Conservation (phyloP, 1,140 invertebrate genomes). For the Anoplophora glabripennis region DNA sequence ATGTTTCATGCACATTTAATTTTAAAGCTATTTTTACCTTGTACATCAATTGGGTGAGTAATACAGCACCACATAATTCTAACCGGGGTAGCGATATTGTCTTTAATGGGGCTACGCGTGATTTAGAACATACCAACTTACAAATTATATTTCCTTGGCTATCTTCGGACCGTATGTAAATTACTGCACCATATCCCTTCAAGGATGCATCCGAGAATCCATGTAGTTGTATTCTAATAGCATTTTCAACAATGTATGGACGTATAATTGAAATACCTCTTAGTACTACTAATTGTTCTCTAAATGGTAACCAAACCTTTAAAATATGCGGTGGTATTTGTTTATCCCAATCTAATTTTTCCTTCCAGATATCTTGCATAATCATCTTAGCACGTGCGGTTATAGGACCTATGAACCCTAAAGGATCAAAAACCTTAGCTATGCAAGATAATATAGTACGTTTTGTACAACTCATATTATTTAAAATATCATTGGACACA, state of each 20-base stretch:
- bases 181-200: background rate
- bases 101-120: conserved; percentile 34
- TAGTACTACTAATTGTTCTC: background rate
- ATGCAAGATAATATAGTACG: background rate
- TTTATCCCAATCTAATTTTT: background rate
- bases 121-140: conserved; percentile 47
- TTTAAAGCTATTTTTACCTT: background rate
- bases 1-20: background rate
- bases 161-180: conserved; percentile 29
- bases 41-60: conserved; percentile 18
- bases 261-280: background rate
- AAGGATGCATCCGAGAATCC: background rate
- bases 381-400: background rate
- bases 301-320: background rate
- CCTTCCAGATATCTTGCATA: background rate
- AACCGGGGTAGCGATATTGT: conserved; percentile 27
- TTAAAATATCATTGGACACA: too few species aligned
- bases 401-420: background rate
- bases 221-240: background rate
- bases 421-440: background rate
- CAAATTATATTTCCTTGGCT: conserved; percentile 31
- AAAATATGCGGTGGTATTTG: conserved; percentile 10
- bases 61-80: conserved; percentile 29
- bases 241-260: background rate
- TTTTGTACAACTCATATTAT: too few species aligned